Percentiles rank a stretch among this genome's conserved stretches.
These are phyloP conservation scores for Leptatherina wallacei DNA, from an alignment of 2,797 vertebrate species.

Conservation along the genomic window DNA sequence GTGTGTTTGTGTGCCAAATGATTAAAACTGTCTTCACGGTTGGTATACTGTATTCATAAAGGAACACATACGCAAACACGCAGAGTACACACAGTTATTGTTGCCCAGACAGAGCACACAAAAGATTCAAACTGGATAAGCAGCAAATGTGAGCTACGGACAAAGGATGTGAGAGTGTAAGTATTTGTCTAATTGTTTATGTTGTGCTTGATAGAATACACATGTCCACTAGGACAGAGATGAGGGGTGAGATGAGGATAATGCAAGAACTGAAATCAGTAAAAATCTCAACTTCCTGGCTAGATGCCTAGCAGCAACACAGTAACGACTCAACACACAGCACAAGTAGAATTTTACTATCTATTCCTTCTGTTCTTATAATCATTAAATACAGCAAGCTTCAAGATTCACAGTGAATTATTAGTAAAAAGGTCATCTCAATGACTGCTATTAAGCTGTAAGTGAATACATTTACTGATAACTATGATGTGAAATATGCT, in stretches of 20 bases:
- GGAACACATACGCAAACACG: constrained; percentile 5
- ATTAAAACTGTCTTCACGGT: constrained; percentile 53
- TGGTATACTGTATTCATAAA: constrained; percentile 29
- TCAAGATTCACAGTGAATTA: background rate
- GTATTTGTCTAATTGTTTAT: constrained; percentile 19
- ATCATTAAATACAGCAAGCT: background rate
- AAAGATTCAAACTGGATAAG: constrained; percentile 28
- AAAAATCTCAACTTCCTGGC: constrained; percentile 30
- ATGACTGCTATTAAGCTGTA: background rate
- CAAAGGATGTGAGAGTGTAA: background rate
- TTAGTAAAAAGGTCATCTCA: background rate
- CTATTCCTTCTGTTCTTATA: background rate
- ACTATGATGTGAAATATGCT: constrained; percentile 3
- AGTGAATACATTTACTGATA: background rate
- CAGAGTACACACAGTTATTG: background rate
- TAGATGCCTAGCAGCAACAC: constrained; percentile 31
- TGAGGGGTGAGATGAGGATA: constrained; percentile 15
- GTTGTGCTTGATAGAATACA: constrained; percentile 33
- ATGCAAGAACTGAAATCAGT: constrained; percentile 17
- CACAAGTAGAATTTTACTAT: background rate
- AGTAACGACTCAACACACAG: constrained; percentile 7
- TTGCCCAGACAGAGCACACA: constrained; percentile 14
- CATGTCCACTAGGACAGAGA: constrained; percentile 36
- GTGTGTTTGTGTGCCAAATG: constrained; percentile 52
- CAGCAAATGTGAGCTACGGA: constrained; percentile 18